Evolutionary conservation across 2,797 vertebrate species (phyloP).

Genomic region (Tauraco hartlaubi): DNA sequence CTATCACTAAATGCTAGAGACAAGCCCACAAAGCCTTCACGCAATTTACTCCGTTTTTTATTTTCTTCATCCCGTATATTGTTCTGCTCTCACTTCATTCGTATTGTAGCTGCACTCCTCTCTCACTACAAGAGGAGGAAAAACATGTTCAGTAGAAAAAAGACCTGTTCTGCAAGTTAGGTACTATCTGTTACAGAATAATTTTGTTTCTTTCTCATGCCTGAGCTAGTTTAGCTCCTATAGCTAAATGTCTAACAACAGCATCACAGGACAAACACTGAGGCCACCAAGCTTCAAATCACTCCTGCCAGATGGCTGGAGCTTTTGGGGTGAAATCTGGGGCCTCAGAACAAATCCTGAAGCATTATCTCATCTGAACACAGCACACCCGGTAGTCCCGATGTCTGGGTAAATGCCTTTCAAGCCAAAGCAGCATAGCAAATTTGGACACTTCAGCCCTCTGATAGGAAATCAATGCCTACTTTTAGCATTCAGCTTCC

Average conservation of each 20-base stretch:
- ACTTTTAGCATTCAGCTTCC: background rate
- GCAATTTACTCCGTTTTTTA: background rate
- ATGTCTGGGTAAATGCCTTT: background rate
- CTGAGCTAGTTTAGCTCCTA: background rate
- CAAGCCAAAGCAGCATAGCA: background rate
- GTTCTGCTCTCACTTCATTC: background rate
- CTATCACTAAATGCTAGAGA: background rate
- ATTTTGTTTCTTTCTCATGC: background rate
- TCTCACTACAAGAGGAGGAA: background rate
- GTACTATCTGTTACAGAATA: background rate
- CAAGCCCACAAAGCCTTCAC: background rate
- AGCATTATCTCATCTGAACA: background rate
- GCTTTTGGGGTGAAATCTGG: background rate
- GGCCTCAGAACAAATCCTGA: background rate
- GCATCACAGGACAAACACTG: background rate
- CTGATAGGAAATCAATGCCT: background rate
- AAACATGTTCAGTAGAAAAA: background rate
- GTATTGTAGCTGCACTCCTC: background rate
- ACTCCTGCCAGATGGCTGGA: background rate
- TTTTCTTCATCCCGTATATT: background rate
- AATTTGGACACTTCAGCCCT: background rate
- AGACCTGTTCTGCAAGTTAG: background rate
- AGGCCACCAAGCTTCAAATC: background rate
- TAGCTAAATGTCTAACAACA: background rate
- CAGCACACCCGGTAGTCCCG: background rate